Evolutionary conservation across 2,888 invertebrate genomes (phyloP).

Genomic region (Globia sparganii): DNA sequence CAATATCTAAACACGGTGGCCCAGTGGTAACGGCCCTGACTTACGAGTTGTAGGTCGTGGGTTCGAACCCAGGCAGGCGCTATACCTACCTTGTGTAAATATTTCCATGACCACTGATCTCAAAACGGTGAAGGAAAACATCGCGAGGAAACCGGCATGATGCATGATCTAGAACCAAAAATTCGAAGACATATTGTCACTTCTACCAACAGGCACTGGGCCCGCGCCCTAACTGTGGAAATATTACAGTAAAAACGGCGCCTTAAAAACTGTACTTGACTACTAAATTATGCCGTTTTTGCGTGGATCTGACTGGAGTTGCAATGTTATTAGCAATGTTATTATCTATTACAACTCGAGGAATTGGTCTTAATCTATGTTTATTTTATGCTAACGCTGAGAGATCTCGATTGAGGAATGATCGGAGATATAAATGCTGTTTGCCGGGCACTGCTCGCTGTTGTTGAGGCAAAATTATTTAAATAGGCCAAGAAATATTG

Average conservation of each 20-base stretch:
- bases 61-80: neutral
- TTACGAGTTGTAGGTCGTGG: neutral
- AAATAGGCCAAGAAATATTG: neutral
- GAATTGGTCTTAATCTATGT: conserved; percentile 31
- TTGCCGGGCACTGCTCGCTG: conserved; percentile 27
- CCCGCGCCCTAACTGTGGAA: no score
- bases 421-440: conserved; percentile 17
- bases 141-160: no score
- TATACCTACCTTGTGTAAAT: no score
- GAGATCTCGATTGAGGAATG: neutral
- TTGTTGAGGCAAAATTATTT: conserved; percentile 1
- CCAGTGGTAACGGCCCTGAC: neutral
- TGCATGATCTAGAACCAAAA: no score
- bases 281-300: neutral
- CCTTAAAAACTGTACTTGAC: neutral
- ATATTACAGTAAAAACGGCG: no score
- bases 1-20: neutral
- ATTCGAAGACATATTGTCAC: no score
- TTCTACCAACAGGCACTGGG: no score
- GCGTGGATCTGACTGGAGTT: neutral
- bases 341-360: conserved; percentile 28
- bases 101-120: no score
- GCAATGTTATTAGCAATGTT: no score
- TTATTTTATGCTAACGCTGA: conserved; percentile 6
- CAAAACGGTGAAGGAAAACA: no score